phyloP scores from a whole-genome alignment of 1,140 invertebrate species.

The Sarcophaga peregrina region DNA sequence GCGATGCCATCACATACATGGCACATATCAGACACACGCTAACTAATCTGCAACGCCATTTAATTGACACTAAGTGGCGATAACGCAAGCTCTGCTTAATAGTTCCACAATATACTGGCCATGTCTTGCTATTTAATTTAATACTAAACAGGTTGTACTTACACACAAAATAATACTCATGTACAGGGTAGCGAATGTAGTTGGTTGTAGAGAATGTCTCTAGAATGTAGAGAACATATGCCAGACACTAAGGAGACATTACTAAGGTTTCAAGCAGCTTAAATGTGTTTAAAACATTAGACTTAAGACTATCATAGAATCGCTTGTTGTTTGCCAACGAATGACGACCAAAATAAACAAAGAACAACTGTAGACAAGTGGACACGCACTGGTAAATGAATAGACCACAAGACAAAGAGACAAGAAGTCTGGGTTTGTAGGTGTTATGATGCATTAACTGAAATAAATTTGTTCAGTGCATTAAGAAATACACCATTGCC shows the following conservation, averaged over 20 bases:
- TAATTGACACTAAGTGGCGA: conserved; percentile 3
- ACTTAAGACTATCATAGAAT: conserved; percentile 8
- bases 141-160: too few relatives aligned
- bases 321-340: neutral
- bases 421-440: too few relatives aligned
- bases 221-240: neutral
- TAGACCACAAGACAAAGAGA: neutral
- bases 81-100: neutral
- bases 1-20: conserved; percentile 13
- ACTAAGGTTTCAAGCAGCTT: conserved; percentile 26
- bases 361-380: neutral
- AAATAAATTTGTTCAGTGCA: too few relatives aligned
- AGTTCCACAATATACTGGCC: neutral
- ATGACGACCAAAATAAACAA: neutral
- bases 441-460: too few relatives aligned
- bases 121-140: neutral
- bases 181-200: too few relatives aligned
- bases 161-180: too few relatives aligned
- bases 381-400: neutral
- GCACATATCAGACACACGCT: neutral
- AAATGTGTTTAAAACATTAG: conserved; percentile 21
- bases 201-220: too few relatives aligned
- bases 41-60: conserved; percentile 2
- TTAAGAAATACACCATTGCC: too few relatives aligned
- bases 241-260: conserved; percentile 18